These are phyloP conservation scores for Odontamblyopus rebecca DNA, from an alignment of 2,797 vertebrate genomes.

Conservation along the genomic window DNA sequence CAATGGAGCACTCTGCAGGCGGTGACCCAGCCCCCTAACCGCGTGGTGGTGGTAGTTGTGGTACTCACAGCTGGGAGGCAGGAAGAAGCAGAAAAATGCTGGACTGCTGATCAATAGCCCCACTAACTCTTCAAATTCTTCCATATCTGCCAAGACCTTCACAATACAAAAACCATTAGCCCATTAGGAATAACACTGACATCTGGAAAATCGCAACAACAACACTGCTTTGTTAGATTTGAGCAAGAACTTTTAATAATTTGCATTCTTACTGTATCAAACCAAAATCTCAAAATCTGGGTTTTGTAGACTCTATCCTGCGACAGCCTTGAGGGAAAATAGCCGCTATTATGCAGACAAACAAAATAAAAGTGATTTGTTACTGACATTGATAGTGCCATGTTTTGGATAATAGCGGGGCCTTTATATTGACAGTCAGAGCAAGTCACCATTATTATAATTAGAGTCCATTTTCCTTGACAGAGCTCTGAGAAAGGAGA, in stretches of 20 bases:
- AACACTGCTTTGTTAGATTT: constrained; percentile 19
- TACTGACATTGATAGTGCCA: constrained; percentile 35
- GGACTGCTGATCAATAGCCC: constrained; percentile 53
- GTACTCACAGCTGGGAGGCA: constrained; percentile 71
- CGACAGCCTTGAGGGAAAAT: constrained; percentile 21
- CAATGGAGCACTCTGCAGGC: constrained; percentile 74
- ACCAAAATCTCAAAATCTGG: constrained; percentile 18
- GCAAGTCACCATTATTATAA: constrained; percentile 58
- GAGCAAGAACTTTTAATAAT: not conserved
- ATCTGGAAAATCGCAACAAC: constrained; percentile 18
- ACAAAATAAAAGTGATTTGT: constrained; percentile 41
- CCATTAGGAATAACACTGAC: constrained; percentile 33
- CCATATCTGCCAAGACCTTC: constrained; percentile 12
- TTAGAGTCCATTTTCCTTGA: constrained; percentile 67
- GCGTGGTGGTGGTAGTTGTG: constrained; percentile 63
- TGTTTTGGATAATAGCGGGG: constrained; percentile 55
- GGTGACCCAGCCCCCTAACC: constrained; percentile 76
- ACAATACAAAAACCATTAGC: constrained; percentile 39
- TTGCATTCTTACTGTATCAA: constrained; percentile 12
- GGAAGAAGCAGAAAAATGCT: constrained; percentile 66
- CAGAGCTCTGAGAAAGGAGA: constrained; percentile 52
- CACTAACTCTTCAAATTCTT: constrained; percentile 21
- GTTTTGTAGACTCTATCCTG: constrained; percentile 7
- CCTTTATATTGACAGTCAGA: constrained; percentile 54
- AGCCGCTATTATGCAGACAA: constrained; percentile 16